phyloP scores from a whole-genome alignment of 2,888 invertebrate genomes.

The Monochamus alternatus region DNA sequence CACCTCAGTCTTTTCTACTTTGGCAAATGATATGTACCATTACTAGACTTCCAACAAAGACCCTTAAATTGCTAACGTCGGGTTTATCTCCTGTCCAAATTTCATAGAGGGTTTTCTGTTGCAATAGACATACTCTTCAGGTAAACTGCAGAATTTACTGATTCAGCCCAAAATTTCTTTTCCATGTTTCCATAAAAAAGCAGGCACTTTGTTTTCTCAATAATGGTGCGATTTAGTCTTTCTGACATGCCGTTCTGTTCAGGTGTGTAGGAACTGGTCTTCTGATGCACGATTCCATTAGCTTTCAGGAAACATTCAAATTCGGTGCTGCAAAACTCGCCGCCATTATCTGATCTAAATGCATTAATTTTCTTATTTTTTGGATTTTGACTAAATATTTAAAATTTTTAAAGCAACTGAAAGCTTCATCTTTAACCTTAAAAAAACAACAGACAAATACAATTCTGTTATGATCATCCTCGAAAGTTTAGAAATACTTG shows the following conservation, averaged over 20 bases:
- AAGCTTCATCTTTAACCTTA: conserved; percentile 12
- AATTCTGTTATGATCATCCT: conserved; percentile 42
- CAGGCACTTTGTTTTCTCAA: conserved; percentile 54
- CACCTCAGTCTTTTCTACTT: conserved; percentile 38
- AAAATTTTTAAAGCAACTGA: conserved; percentile 19
- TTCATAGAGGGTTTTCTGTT: neutral
- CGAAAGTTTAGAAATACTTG: conserved; percentile 40
- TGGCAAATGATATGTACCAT: conserved; percentile 47
- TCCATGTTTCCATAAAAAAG: conserved; percentile 53
- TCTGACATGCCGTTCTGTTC: conserved; percentile 50
- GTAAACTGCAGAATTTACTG: conserved; percentile 53
- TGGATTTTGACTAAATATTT: conserved; percentile 23
- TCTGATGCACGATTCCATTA: conserved; percentile 47
- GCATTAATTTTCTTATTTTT: conserved; percentile 22
- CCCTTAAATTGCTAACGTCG: conserved; percentile 39
- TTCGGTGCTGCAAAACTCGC: conserved; percentile 48
- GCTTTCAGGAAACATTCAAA: conserved; percentile 46
- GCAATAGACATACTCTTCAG: conserved; percentile 45
- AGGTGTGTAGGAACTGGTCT: conserved; percentile 46
- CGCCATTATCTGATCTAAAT: conserved; percentile 37
- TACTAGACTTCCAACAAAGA: conserved; percentile 42
- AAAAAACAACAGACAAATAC: conserved; percentile 38
- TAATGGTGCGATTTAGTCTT: conserved; percentile 51
- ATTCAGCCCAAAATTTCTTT: conserved; percentile 55
- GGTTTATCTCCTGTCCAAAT: conserved; percentile 52